These are phyloP conservation scores for Nemotelus nigrinus DNA, from an alignment of 2,888 invertebrate species.

Conservation along the genomic window DNA sequence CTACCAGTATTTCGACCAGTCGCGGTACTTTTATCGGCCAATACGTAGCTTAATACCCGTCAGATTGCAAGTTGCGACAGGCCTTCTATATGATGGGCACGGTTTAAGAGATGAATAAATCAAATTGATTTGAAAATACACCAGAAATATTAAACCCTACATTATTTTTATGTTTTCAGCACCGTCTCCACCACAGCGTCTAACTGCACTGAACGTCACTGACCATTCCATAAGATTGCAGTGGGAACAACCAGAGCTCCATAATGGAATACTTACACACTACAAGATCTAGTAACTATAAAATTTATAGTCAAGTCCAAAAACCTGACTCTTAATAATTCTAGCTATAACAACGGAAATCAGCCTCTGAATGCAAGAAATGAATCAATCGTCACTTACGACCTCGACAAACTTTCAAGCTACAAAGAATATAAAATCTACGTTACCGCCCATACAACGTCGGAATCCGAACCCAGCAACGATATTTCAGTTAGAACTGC, in stretches of 20 bases:
- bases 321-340: not conserved
- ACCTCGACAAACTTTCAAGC: constrained; percentile 65
- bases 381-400: constrained; percentile 49
- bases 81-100: too few relatives aligned
- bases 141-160: not conserved
- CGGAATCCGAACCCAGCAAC: constrained; percentile 71
- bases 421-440: constrained; percentile 76
- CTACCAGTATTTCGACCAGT: too few relatives aligned
- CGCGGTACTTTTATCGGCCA: too few relatives aligned
- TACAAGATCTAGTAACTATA: constrained; percentile 25
- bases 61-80: too few relatives aligned
- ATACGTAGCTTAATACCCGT: too few relatives aligned
- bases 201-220: constrained; percentile 67
- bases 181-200: constrained; percentile 67
- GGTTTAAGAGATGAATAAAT: too few relatives aligned
- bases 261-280: constrained; percentile 70
- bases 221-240: constrained; percentile 72
- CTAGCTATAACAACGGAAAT: constrained; percentile 15
- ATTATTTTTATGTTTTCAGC: constrained; percentile 60
- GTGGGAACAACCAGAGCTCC: constrained; percentile 72
- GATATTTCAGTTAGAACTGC: constrained; percentile 69
- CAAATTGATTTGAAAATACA: too few relatives aligned
- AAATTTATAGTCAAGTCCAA: not conserved
- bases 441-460: constrained; percentile 76
- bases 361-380: not conserved